Conservation (phyloP, 2,888 invertebrate genomes). For the Zhuqinia jingwanae region DNA sequence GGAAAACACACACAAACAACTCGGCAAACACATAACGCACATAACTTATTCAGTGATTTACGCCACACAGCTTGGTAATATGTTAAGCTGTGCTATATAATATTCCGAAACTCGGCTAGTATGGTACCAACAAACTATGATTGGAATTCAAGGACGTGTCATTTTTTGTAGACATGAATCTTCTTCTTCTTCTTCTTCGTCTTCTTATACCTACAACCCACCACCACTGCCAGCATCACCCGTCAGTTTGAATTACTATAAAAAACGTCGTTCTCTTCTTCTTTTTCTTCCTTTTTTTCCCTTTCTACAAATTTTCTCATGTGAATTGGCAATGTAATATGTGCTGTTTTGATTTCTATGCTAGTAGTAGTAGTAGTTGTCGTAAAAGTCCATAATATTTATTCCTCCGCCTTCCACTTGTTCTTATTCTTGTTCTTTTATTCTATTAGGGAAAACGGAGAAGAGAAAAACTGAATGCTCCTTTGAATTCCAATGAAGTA, state of each 20-base stretch:
- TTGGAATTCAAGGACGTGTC: slow-evolving; percentile 27
- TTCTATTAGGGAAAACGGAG: neutral
- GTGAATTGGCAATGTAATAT: neutral
- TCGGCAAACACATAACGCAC: neutral
- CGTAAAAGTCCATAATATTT: neutral
- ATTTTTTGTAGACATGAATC: slow-evolving; percentile 23
- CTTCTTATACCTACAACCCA: no score
- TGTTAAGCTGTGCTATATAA: no score
- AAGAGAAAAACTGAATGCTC: neutral
- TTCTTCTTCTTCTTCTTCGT: neutral
- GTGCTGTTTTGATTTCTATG: neutral
- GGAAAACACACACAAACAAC: no score
- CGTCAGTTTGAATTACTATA: slow-evolving; percentile 1
- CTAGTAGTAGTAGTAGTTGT: neutral
- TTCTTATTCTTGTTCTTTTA: neutral
- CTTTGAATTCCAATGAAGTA: slow-evolving; percentile 56
- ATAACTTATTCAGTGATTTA: slow-evolving; percentile 22
- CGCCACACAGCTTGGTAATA: no score
- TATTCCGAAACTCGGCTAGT: no score
- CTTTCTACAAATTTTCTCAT: no score
- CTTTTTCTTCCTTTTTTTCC: no score
- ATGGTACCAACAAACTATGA: no score
- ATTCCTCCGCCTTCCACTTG: neutral
- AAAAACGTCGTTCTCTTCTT: neutral
- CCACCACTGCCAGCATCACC: neutral